Conservation (phyloP, 2,888 invertebrate genomes). For the Muschampia plurimacula region DNA sequence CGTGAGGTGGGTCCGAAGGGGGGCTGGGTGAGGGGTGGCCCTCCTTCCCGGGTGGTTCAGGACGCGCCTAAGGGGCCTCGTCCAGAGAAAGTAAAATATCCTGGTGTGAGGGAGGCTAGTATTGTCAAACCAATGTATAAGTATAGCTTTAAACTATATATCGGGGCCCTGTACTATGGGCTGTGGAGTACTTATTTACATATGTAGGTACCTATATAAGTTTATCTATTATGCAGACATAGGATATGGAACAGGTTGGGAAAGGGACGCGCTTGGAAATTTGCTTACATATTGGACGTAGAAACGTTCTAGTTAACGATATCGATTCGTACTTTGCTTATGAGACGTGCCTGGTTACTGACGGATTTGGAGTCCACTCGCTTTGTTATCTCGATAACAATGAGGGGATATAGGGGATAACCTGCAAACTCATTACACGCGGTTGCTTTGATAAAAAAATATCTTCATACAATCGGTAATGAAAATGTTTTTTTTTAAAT, state of each 20-base stretch:
- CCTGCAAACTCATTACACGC: neutral
- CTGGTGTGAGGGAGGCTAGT: conserved; percentile 84
- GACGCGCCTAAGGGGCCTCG: conserved; percentile 80
- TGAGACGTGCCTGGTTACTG: conserved; percentile 22
- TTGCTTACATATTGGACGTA: conserved; percentile 71
- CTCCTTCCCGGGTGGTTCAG: conserved; percentile 61
- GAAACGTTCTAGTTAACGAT: conserved; percentile 59
- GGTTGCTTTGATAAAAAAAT: too few species aligned
- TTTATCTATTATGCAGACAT: conserved; percentile 84
- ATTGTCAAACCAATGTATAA: conserved; percentile 83
- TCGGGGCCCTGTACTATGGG: conserved; percentile 73
- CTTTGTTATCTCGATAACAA: neutral
- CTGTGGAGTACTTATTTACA: conserved; percentile 80
- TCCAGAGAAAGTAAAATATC: conserved; percentile 85
- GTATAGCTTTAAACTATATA: conserved; percentile 85
- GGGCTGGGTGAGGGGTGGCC: conserved; percentile 54
- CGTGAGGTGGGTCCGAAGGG: conserved; percentile 69
- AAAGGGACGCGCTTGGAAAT: conserved; percentile 68
- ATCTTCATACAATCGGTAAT: too few species aligned
- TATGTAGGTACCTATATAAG: conserved; percentile 77
- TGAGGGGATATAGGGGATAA: neutral
- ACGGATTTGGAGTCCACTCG: conserved; percentile 21
- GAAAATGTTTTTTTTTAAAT: too few species aligned
- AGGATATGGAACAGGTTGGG: conserved; percentile 78
- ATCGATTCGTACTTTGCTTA: conserved; percentile 55